These are phyloP conservation scores for Danio choprae DNA, from an alignment of 2,797 vertebrate genomes.

Conservation along the genomic window DNA sequence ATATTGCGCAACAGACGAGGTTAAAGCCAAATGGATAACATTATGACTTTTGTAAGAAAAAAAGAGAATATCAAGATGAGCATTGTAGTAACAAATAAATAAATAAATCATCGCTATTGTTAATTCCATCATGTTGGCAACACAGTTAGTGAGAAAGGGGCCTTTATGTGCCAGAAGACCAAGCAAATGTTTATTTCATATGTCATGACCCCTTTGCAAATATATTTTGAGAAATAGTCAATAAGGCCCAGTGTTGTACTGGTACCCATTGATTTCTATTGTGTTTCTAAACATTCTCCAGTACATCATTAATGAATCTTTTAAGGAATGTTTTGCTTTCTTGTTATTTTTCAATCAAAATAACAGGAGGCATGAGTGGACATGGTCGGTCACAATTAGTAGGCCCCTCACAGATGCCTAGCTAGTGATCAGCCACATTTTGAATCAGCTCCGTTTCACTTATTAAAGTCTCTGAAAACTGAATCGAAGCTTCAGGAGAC, in stretches of 20 bases:
- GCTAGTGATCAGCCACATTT: neutral
- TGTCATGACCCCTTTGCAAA: no score
- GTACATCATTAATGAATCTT: neutral
- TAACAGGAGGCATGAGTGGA: neutral
- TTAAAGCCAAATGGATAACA: neutral
- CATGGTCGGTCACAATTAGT: neutral
- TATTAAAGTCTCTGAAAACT: constrained; percentile 8
- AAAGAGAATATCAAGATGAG: no score
- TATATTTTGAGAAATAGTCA: neutral
- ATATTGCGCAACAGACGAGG: neutral
- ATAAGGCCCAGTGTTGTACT: neutral
- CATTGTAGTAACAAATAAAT: no score
- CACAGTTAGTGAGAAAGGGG: no score
- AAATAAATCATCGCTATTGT: no score
- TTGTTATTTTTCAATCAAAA: constrained; percentile 1
- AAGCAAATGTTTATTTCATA: no score
- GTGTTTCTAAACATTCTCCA: neutral
- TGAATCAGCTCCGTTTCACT: constrained; percentile 7
- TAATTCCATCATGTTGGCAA: no score
- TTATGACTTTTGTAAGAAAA: no score
- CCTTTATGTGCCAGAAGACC: no score
- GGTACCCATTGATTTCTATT: neutral
- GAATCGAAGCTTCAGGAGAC: constrained; percentile 38
- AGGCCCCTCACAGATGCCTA: neutral
- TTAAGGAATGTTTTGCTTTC: neutral